Base-by-base conservation (phyloP, 2,888 invertebrate genomes). In the Apocheima hispidaria region DNA sequence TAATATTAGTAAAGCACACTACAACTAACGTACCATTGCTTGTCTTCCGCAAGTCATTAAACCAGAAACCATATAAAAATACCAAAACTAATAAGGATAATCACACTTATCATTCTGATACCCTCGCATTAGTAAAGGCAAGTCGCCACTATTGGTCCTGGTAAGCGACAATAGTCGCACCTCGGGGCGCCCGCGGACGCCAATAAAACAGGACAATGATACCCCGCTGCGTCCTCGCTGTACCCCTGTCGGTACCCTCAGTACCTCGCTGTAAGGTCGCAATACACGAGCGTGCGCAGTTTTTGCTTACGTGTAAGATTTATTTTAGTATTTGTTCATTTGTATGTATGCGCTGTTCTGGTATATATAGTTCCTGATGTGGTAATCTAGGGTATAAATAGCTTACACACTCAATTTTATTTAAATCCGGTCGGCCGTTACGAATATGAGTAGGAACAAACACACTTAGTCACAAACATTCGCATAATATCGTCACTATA, bases 151-250 rank as follows among this genome's bases (percentile, higher is more conserved):
- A 18, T n/a, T n/a, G 12, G 16, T 6, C 18, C 16, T 26, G 26
- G 21, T 26, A 26, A 28, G 44, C 48, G 51, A 63, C 66, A 65
- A 66, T 57, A 63, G 64, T 36, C 43, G 30, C 60, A 66, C 71
- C 65, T 69, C 73, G 56, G 69, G 70, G 68, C 61, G 65, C 65
- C 58, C 56, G 38, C 23, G 68, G 68, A 65, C 56, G 63, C 70
- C 72, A 73, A 73, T 71, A 70, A 72, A 73, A 73, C 69, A 72
- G 65, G 63, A 70, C 72, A 72, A 70, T 69, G 52, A 58, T 52
- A 58, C 67, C 69, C 69, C 59, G 69, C 62, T 53, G 65, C 23
- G 63, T n/a, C 44, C 44, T 2, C 23, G 43, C 43, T 43, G 43
- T 26, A 26, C 43, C 43, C 23, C 26, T 26, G 23, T 14, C 14